These are phyloP conservation scores for Gila robusta DNA, from an alignment of 2,797 vertebrate genomes.

Conservation along the genomic window DNA sequence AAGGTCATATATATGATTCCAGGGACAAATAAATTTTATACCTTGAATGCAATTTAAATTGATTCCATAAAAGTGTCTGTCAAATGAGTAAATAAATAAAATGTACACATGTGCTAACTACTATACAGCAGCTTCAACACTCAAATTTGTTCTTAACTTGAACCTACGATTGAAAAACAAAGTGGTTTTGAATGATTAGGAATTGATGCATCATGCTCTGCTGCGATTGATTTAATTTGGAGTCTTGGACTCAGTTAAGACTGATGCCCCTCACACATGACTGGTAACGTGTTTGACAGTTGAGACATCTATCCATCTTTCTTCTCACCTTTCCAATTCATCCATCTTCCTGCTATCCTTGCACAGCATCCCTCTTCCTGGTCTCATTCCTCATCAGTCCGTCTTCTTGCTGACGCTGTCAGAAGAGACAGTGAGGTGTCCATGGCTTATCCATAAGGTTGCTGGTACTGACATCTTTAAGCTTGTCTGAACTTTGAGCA, in stretches of 20 bases:
- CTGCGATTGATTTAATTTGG: conserved; percentile 31
- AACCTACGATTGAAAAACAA: neutral
- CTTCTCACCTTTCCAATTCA: conserved; percentile 46
- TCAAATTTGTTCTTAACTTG: neutral
- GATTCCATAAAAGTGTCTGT: neutral
- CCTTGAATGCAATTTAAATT: neutral
- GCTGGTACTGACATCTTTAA: conserved; percentile 61
- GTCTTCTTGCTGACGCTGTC: conserved; percentile 60
- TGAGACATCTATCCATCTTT: conserved; percentile 61
- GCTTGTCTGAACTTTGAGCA: conserved; percentile 58
- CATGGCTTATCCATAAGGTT: conserved; percentile 22
- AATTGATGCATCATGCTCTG: conserved; percentile 32
- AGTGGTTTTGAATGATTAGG: conserved; percentile 17
- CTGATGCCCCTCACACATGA: conserved; percentile 35
- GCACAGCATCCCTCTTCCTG: conserved; percentile 61
- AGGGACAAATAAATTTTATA: neutral
- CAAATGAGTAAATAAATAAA: neutral
- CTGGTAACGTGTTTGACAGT: conserved; percentile 43
- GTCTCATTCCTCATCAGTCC: conserved; percentile 39
- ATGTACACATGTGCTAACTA: neutral
- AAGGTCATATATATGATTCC: neutral
- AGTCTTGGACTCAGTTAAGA: conserved; percentile 12
- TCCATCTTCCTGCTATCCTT: conserved; percentile 49
- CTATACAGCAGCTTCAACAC: neutral
- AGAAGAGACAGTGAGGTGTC: conserved; percentile 52